phyloP scores from a whole-genome alignment of 2,113 vertebrate genomes.

The Corythornis vintsioides region DNA sequence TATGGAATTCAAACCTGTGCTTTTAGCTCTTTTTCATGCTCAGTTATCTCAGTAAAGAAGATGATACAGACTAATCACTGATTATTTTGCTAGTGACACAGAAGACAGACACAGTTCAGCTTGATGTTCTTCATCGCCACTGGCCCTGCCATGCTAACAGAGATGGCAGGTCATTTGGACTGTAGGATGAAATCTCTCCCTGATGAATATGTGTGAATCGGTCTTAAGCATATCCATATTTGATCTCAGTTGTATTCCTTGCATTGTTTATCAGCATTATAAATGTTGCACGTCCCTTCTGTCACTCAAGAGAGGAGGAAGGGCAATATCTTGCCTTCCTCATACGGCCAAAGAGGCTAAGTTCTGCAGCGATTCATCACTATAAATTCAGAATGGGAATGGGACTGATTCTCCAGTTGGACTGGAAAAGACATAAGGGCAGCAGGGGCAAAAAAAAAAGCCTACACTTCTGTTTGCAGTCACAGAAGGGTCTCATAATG shows the following conservation, averaged over 20 bases:
- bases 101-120: neutral
- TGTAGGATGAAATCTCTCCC: neutral
- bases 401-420: neutral
- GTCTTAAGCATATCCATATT: rapidly evolving
- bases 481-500: neutral
- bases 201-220: neutral
- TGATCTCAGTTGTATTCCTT: neutral
- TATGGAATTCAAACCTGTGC: neutral
- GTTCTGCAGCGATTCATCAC: neutral
- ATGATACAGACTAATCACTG: neutral
- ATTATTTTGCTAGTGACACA: neutral
- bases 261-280: neutral
- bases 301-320: neutral
- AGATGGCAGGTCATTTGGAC: neutral
- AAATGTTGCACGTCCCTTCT: neutral
- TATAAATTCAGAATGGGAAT: neutral
- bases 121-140: neutral
- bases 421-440: neutral
- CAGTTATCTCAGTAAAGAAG: neutral
- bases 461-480: neutral
- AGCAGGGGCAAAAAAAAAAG: neutral
- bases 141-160: neutral
- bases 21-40: neutral
- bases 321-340: neutral
- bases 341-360: neutral